Evolutionary conservation across 2,113 vertebrate genomes (phyloP).

Genomic region (Sorex araneus): DNA sequence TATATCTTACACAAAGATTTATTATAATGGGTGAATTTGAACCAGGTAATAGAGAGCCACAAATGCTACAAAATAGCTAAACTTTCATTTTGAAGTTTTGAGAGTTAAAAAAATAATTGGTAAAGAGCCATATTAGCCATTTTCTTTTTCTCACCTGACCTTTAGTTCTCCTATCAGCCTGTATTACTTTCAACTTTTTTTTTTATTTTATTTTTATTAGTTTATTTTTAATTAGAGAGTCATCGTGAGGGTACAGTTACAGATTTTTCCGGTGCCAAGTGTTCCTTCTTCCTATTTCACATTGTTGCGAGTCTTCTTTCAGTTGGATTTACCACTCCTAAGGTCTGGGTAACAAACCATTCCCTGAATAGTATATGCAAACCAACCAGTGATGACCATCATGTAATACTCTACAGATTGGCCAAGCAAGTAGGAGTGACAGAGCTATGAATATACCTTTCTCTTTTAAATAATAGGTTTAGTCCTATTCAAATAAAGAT

Average conservation of each 20-base stretch:
- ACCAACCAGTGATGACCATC: background rate
- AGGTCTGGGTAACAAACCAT: background rate
- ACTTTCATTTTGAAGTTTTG: background rate
- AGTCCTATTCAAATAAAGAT: background rate
- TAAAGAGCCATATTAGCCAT: background rate
- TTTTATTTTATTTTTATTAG: too few species aligned
- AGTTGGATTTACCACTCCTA: background rate
- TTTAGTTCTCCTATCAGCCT: background rate
- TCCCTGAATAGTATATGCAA: background rate
- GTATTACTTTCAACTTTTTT: background rate
- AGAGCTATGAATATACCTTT: background rate
- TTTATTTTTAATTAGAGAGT: too few species aligned
- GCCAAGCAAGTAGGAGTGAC: background rate
- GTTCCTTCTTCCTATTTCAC: too few species aligned
- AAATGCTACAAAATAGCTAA: background rate
- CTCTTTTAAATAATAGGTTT: background rate
- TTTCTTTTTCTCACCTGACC: background rate
- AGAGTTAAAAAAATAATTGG: background rate
- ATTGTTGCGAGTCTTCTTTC: background rate
- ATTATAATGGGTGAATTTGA: background rate
- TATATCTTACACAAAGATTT: background rate
- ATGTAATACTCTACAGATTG: background rate
- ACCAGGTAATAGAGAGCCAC: background rate
- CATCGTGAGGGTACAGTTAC: too few species aligned
- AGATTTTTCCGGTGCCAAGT: too few species aligned